phyloP scores from a whole-genome alignment of 2,888 invertebrate genomes.

The Nipponacmea schrenckii region DNA sequence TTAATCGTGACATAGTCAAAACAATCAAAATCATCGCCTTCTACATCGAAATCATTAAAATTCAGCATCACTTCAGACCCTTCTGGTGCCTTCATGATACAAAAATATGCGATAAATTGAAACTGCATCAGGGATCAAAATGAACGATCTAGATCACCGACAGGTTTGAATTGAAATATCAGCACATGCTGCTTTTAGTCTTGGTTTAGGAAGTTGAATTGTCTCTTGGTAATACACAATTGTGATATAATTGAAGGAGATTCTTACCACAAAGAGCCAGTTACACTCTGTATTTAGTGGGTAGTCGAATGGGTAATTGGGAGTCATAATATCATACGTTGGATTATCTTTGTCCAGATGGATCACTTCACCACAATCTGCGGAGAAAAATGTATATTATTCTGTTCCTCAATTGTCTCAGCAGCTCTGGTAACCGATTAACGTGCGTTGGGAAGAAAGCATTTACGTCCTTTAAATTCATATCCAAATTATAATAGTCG shows the following conservation, averaged over 20 bases:
- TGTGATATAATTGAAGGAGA: not conserved
- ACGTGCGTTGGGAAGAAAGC: too few relatives aligned
- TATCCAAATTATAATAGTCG: too few relatives aligned
- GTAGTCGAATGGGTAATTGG: not conserved
- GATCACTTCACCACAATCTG: not conserved
- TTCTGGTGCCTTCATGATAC: not conserved
- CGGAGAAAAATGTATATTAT: not conserved
- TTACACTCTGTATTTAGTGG: not conserved
- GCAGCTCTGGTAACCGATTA: too few relatives aligned
- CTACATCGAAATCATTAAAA: slow-evolving; percentile 4
- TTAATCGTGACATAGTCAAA: not conserved
- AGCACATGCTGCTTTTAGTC: too few relatives aligned
- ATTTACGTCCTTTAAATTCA: too few relatives aligned
- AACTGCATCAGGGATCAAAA: too few relatives aligned
- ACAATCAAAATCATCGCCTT: not conserved
- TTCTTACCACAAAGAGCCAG: not conserved
- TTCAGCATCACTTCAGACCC: not conserved
- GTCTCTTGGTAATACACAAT: too few relatives aligned
- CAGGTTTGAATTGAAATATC: too few relatives aligned
- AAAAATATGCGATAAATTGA: too few relatives aligned
- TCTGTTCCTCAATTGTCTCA: too few relatives aligned
- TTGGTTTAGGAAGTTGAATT: not conserved
- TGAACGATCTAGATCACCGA: too few relatives aligned
- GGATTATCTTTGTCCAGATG: not conserved
- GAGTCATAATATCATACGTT: not conserved